A percentile compares a stretch with the other conserved stretches of the same genome.
phyloP scores from a whole-genome alignment of 2,888 invertebrate genomes.

The Melinopterus prodromus region DNA sequence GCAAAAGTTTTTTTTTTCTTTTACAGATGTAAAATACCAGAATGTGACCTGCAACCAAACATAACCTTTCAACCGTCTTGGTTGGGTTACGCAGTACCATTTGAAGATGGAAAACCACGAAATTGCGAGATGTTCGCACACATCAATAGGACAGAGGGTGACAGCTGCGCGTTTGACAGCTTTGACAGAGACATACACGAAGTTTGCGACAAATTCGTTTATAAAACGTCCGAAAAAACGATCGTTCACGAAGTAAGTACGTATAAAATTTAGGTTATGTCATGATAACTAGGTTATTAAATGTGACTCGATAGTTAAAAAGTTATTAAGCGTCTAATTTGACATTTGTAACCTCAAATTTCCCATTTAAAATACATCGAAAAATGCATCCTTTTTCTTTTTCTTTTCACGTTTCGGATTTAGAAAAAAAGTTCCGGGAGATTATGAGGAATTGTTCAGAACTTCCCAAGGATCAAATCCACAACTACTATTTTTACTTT shows the following conservation, averaged over 20 bases:
- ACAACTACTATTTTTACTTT: too few relatives aligned
- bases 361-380: too few relatives aligned
- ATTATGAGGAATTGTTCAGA: too few relatives aligned
- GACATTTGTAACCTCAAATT: too few relatives aligned
- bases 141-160: slow-evolving; percentile 23
- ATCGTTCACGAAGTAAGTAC: slow-evolving; percentile 55
- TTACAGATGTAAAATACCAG: slow-evolving; percentile 56
- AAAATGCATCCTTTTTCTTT: too few relatives aligned
- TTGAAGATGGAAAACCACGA: slow-evolving; percentile 42
- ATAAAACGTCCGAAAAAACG: slow-evolving; percentile 51
- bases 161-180: slow-evolving; percentile 37
- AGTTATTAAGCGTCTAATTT: too few relatives aligned
- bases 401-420: too few relatives aligned
- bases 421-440: too few relatives aligned
- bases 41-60: slow-evolving; percentile 50
- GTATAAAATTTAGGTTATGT: slow-evolving; percentile 15
- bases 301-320: too few relatives aligned
- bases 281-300: background rate
- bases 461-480: too few relatives aligned
- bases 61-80: slow-evolving; percentile 51
- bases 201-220: slow-evolving; percentile 51
- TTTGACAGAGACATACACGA: slow-evolving; percentile 44
- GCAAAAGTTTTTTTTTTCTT: slow-evolving; percentile 25
- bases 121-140: slow-evolving; percentile 39
- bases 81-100: slow-evolving; percentile 56